These are phyloP conservation scores for Lerema accius DNA, from an alignment of 1,140 invertebrate genomes.

Conservation along the genomic window DNA sequence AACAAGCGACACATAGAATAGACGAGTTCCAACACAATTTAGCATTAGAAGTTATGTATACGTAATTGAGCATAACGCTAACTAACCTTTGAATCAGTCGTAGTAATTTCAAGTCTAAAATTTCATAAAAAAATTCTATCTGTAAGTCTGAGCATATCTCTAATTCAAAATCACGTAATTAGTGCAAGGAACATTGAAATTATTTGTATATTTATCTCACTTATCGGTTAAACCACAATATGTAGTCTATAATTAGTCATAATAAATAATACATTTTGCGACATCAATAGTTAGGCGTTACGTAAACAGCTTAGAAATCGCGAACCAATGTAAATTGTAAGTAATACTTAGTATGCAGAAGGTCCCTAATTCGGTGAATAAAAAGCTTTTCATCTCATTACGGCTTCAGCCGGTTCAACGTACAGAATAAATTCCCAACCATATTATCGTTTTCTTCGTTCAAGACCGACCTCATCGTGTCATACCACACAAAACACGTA, in stretches of 20 bases:
- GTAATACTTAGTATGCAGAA: background rate
- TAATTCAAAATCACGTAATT: slow-evolving; percentile 30
- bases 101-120: slow-evolving; percentile 24
- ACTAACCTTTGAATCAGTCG: slow-evolving; percentile 29
- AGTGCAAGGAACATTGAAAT: slow-evolving; percentile 39
- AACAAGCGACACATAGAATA: slow-evolving; percentile 47
- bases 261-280: slow-evolving; percentile 15
- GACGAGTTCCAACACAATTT: slow-evolving; percentile 38
- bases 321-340: slow-evolving; percentile 3
- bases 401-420: background rate
- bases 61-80: slow-evolving; percentile 50
- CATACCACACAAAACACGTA: slow-evolving; percentile 43
- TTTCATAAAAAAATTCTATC: slow-evolving; percentile 21
- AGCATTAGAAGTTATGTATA: slow-evolving; percentile 33
- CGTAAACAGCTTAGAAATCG: slow-evolving; percentile 18
- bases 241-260: slow-evolving; percentile 22
- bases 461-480: slow-evolving; percentile 36
- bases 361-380: background rate
- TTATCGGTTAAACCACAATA: slow-evolving; percentile 28
- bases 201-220: slow-evolving; percentile 36
- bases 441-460: slow-evolving; percentile 23
- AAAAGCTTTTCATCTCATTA: slow-evolving; percentile 1
- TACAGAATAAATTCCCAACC: slow-evolving; percentile 24
- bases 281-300: slow-evolving; percentile 17
- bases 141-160: slow-evolving; percentile 22